Base-by-base conservation (phyloP, 2,797 vertebrate species). In the Acanthurus tractus region DNA sequence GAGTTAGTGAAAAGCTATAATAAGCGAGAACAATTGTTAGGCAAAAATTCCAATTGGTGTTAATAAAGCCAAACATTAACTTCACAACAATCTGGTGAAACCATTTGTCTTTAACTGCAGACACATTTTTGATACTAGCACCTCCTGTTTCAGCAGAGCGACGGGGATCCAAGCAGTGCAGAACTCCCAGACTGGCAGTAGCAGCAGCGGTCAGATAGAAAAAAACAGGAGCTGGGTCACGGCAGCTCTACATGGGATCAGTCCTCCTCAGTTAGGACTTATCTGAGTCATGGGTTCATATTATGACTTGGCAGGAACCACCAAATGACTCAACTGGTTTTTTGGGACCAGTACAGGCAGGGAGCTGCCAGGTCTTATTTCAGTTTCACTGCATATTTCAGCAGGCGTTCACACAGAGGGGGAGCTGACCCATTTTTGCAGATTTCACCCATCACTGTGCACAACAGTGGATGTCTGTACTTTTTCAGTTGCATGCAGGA, bases 311-410 rank as follows among this genome's bases (percentile, higher is more conserved):
- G 88, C 83, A 88, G 74, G 70, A 57, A 40, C 62, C 55, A 64
- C 55, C 50, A 91, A 88, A 92, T 90, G 80, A 90, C 81, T 91
- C 84, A 81, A 81, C 79, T 84, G 63, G 67, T 89, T 90, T 40
- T 88, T 92, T 83, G 77, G 88, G 82, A 87, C 72, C 76, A 84
- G 89, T 79, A 86, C 58, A 40, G 22, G 78, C 84, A 83, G 81
- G 81, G 78, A 87, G 89, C 81, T 91, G 91, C 83, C 87, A 91
- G 82, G 80, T 90, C 86, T 90, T 88, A 89, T 93, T 94, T 91
- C 58, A 6, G 79, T 82, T 88, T 59, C 62, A 65, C 83, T 92
- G 90, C 89, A 92, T 93, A 92, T 91, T 94, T 90, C 77, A 92
- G 78, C 49, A 89, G 83, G 82, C 82, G 76, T 88, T 90, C 78